These are phyloP conservation scores for Ochotona princeps DNA, from an alignment of 2,113 vertebrate genomes.

Conservation along the genomic window DNA sequence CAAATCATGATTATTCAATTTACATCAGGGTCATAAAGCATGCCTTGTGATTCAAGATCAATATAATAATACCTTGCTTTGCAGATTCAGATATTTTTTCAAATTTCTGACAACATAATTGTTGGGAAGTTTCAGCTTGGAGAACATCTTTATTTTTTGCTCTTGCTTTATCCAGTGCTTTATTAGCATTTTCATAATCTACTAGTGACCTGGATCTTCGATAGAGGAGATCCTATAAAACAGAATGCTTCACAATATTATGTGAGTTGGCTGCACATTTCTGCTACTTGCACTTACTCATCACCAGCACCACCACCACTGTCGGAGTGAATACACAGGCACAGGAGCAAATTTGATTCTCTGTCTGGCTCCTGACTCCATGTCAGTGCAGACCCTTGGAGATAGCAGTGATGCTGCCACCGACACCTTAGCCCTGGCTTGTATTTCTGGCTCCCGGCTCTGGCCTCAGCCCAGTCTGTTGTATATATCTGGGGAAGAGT, in stretches of 20 bases:
- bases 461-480: no score
- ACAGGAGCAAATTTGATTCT: no score
- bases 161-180: slow-evolving; percentile 97
- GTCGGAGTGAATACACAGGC: not conserved
- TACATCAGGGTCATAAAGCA: not conserved
- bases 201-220: slow-evolving; percentile 96
- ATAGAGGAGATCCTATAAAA: slow-evolving; percentile 95
- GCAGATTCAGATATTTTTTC: slow-evolving; percentile 99
- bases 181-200: slow-evolving; percentile 99
- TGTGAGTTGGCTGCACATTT: not conserved
- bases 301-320: no score
- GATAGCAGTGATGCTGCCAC: no score
- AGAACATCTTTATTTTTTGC: slow-evolving; percentile 98
- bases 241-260: slow-evolving; percentile 10
- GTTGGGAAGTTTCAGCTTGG: slow-evolving; percentile 97
- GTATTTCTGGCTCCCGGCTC: no score
- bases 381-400: no score
- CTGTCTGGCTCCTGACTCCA: no score
- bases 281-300: not conserved
- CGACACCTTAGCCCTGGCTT: no score
- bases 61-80: slow-evolving; percentile 93
- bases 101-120: slow-evolving; percentile 98
- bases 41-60: slow-evolving; percentile 1
- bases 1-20: slow-evolving; percentile 49
- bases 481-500: no score